Base-by-base conservation (phyloP, 2,797 vertebrate species). In the Sebastes vulpes region DNA sequence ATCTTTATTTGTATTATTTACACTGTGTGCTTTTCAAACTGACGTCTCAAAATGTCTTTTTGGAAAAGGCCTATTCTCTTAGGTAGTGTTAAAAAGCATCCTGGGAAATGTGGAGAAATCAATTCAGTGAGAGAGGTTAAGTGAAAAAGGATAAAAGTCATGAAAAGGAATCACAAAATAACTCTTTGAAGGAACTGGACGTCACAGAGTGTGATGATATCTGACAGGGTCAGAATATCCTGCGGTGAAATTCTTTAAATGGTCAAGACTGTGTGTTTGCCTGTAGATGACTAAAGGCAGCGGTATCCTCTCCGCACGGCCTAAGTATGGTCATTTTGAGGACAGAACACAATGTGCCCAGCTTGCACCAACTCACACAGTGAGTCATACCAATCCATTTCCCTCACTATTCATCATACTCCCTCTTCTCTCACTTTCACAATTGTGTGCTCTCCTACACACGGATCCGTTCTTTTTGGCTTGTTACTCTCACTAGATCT, bases 361-460 rank as follows among this genome's bases (percentile, higher is more conserved):
- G 31, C 64, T 66, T 82, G 76, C 71, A 83, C 29, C 63, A 46
- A 48, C 73, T 75, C 67, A 42, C 67, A 75, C 72, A 71, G 58
- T 90, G 85, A 91, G 65, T 90, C 92, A 91, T 65, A 68, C 29
- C 59, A 58, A 60, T 77, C 26, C 12, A 77, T 79, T 86, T 77
- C 60, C 65, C 58, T 83, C 79, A 23, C 69, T 72, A 52, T 73
- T 75, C 70, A 72, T 74, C 79, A 79, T 21, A 58, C 52, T 53
- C 78, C 18, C 35, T 54, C 4, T 21, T 63, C 29, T 74, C 42
- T 70, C 32, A 21, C 31, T 66, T 29, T 66, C 26, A 32, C 9
- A 70, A 4, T 50, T 57, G 35, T 65, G 23, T 63, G 31, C 61
- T 53, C 10, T 38, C 25, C 2, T 21, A n/a, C n/a, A 8, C 18